These are phyloP conservation scores for Pentalonia nigronervosa DNA, from an alignment of 1,140 invertebrate genomes.

Conservation along the genomic window DNA sequence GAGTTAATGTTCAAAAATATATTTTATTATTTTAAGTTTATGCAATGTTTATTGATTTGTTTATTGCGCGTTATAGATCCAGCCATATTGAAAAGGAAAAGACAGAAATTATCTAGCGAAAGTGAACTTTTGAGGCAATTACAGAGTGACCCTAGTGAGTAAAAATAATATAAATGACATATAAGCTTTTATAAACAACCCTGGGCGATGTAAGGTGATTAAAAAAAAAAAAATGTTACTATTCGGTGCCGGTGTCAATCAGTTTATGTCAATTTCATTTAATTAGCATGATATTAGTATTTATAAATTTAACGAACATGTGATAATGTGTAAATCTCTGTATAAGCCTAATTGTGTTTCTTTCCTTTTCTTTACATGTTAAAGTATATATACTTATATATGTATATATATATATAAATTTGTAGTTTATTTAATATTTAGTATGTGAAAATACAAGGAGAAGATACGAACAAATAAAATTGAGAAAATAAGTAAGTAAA, in stretches of 20 bases:
- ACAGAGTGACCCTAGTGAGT: conserved; percentile 65
- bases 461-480: conserved; percentile 43
- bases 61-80: conserved; percentile 65
- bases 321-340: conserved; percentile 12
- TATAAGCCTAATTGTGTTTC: conserved; percentile 34
- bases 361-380: conserved; percentile 22
- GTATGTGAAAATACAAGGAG: conserved; percentile 41
- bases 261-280: conserved; percentile 58
- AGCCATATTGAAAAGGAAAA: conserved; percentile 68
- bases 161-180: conserved; percentile 70
- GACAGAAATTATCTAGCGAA: conserved; percentile 70
- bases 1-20: conserved; percentile 63
- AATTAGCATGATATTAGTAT: conserved; percentile 58
- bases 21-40: conserved; percentile 63
- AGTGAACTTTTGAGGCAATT: conserved; percentile 67
- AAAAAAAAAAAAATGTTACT: conserved; percentile 35
- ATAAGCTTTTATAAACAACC: conserved; percentile 59
- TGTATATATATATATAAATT: conserved; percentile 8
- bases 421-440: conserved; percentile 46
- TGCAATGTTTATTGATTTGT: conserved; percentile 61
- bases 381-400: conserved; percentile 24
- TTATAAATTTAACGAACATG: conserved; percentile 40
- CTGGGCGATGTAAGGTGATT: conserved; percentile 55
- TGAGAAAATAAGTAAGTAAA: conserved; percentile 51
- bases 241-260: conserved; percentile 61